Conservation (phyloP, 2,888 invertebrate species). For the Plutella xylostella region DNA sequence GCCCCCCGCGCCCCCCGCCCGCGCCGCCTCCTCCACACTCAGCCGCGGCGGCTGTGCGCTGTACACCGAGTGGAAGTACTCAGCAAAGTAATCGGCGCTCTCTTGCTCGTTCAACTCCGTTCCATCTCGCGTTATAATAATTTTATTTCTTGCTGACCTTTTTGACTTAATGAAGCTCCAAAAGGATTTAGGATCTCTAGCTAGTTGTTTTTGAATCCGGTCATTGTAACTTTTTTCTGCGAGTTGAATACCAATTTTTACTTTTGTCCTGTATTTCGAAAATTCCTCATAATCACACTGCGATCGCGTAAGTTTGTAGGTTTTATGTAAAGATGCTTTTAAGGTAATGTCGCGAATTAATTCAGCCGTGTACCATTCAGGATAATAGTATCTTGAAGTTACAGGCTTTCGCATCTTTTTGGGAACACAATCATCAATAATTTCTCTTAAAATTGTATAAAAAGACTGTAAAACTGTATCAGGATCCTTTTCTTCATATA, state of each 20-base stretch:
- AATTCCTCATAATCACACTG: slow-evolving; percentile 5
- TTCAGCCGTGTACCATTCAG: slow-evolving; percentile 18
- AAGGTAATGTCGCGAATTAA: slow-evolving; percentile 14
- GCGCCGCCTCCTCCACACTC: not conserved
- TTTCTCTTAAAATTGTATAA: slow-evolving; percentile 11
- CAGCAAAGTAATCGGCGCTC: slow-evolving; percentile 8
- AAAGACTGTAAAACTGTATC: slow-evolving; percentile 11
- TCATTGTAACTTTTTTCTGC: slow-evolving; percentile 3
- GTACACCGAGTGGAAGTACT: slow-evolving; percentile 10
- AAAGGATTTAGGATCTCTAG: slow-evolving; percentile 9
- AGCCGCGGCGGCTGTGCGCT: not conserved
- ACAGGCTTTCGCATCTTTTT: slow-evolving; percentile 11
- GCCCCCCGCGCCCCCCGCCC: not conserved
- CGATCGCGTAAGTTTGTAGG: slow-evolving; percentile 7
- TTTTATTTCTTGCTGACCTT: not conserved
- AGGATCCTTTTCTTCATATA: slow-evolving; percentile 7
- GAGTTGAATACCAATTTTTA: slow-evolving; percentile 1
- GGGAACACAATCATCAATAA: slow-evolving; percentile 13
- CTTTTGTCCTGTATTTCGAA: slow-evolving; percentile 1
- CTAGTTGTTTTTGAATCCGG: slow-evolving; percentile 2
- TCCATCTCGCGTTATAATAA: slow-evolving; percentile 6
- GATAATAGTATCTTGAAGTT: slow-evolving; percentile 12
- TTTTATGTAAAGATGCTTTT: slow-evolving; percentile 7
- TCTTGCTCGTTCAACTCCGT: not conserved
- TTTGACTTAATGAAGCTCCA: slow-evolving; percentile 9